These are phyloP conservation scores for Caenorhabditis macrosperma DNA, from an alignment of 2,888 invertebrate species.

Conservation along the genomic window DNA sequence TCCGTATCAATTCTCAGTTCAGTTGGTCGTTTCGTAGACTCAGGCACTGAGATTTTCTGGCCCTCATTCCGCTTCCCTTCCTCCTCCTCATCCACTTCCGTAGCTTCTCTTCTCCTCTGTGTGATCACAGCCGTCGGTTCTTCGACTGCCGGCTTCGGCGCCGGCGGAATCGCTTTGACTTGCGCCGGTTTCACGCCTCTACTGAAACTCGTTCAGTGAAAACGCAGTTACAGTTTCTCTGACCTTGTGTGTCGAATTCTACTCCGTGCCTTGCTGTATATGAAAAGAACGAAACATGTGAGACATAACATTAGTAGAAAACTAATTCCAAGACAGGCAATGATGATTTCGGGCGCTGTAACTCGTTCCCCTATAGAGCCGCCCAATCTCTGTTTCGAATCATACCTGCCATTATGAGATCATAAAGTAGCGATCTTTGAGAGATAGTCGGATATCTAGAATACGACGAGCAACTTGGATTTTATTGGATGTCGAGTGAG, in stretches of 20 bases:
- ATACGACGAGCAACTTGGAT: background rate
- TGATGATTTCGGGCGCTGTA: constrained; percentile 57
- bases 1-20: constrained; percentile 36
- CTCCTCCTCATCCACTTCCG: constrained; percentile 1
- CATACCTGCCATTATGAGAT: constrained; percentile 13
- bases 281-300: constrained; percentile 48
- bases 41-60: constrained; percentile 22
- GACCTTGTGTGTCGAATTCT: constrained; percentile 46
- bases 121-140: constrained; percentile 26
- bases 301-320: constrained; percentile 43
- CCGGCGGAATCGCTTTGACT: constrained; percentile 23
- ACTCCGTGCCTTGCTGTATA: constrained; percentile 47
- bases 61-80: too few relatives aligned
- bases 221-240: background rate
- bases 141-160: background rate
- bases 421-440: constrained; percentile 1
- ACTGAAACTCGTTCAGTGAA: constrained; percentile 20
- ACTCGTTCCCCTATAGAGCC: background rate
- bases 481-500: background rate
- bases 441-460: background rate
- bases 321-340: constrained; percentile 46
- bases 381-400: background rate
- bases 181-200: constrained; percentile 39
- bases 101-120: background rate
- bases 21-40: constrained; percentile 19